Base-by-base conservation (phyloP, 2,888 invertebrate species). In the Chalcosyrphus nemorum region DNA sequence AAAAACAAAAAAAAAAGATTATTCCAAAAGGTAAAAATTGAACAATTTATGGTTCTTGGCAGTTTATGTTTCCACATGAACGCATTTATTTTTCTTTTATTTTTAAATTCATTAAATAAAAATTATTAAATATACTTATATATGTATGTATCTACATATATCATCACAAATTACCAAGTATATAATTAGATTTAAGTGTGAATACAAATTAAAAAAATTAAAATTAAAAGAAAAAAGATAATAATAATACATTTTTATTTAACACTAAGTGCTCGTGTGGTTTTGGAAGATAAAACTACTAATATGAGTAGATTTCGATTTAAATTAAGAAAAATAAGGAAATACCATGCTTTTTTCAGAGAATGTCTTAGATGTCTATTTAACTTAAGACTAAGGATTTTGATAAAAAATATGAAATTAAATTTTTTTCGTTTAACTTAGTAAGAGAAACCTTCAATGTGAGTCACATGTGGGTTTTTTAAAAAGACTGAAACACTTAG, bases 381-480 rank as follows among this genome's bases (percentile, higher is more conserved):
- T 2, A 24, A 77, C 87, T 87, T 89, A 87, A 86, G 86, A 86
- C 86, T 89, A 89, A 80, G n/a, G 88, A 85, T 86, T 87, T 86
- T 17, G 32, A 82, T 56, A 71, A 29, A 71, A 70, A 70, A 76
- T 47, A 19, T 50, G 13, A 63, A 43, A 41, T 57, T 70, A 54
- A 59, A 71, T 71, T 35, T 43, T 76, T 61, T 41, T 75, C 74
- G 61, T 72, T 61, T 43, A 59, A 35, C 19, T 76, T 68, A 74
- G n/a, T n/a, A 52, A 47, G 57, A 52, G 17, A 54, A 52, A 59
- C 72, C 81, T 56, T 24, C 87, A 87, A 88, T 87, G 87, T 85
- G 87, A 87, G 56, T 43, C 88, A 89, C 88, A 89, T 89, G 87
- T 80, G 85, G 87, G 86, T 84, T 81, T 86, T 88, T 87, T 74